Percentiles rank a stretch among this genome's conserved stretches.
Conservation (phyloP, 2,797 vertebrate species). For the Myripristis jacobus region DNA sequence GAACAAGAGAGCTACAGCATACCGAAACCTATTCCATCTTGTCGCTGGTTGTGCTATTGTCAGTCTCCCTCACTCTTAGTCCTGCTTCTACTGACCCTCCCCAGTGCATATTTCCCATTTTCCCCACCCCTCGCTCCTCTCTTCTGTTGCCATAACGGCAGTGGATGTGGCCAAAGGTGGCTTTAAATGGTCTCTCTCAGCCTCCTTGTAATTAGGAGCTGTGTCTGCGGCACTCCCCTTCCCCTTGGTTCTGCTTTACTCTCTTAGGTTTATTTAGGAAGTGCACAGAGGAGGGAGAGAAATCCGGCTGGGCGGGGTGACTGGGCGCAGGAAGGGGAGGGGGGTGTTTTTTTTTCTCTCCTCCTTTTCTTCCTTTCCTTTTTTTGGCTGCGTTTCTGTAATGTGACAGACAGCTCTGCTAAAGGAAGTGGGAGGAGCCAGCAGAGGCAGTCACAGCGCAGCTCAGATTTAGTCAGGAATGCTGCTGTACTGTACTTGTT, state of each 20-base stretch:
- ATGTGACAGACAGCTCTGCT: conserved; percentile 72
- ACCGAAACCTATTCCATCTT: conserved; percentile 35
- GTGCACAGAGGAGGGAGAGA: conserved; percentile 77
- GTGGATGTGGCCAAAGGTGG: conserved; percentile 64
- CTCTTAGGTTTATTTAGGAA: conserved; percentile 85
- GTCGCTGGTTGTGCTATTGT: conserved; percentile 23
- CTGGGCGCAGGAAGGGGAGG: conserved; percentile 57
- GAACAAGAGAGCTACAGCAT: neutral
- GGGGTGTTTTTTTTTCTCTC: conserved; percentile 6
- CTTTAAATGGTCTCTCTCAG: conserved; percentile 72
- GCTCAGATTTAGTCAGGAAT: conserved; percentile 83
- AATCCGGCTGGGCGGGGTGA: conserved; percentile 77
- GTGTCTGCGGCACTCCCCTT: conserved; percentile 75
- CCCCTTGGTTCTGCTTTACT: conserved; percentile 62
- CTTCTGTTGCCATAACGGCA: conserved; percentile 59
- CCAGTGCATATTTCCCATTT: conserved; percentile 26
- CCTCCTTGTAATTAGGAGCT: conserved; percentile 74
- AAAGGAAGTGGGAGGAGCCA: conserved; percentile 81
- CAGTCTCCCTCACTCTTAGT: neutral
- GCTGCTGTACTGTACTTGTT: conserved; percentile 80
- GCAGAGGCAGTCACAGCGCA: conserved; percentile 66
- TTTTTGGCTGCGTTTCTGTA: conserved; percentile 71
- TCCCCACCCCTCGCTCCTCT: conserved; percentile 28
- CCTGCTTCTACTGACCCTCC: conserved; percentile 27
- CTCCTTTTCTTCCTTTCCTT: conserved; percentile 39